Evolutionary conservation across 1,140 invertebrate species (phyloP), one percentile per base, ranked within the genome.

Genomic region (Triops longicaudatus): DNA sequence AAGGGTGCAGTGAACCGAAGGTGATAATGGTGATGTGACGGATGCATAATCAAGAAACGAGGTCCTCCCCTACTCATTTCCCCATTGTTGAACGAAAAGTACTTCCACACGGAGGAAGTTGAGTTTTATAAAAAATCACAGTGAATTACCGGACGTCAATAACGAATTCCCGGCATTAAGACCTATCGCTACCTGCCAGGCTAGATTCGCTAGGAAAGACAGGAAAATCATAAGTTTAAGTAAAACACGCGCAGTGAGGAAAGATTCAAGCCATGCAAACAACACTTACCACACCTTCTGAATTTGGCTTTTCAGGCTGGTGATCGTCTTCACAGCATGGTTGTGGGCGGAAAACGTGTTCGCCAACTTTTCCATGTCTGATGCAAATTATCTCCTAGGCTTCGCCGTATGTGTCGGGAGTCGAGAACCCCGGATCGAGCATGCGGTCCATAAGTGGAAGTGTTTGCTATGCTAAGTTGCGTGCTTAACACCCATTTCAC

Each of bases 401-500:
- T 63, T 63, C 50, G 50, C 50, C 17, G 50, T 63, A 63, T 17
- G 50, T 17, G 50, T 63, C 31, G 31, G 31, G 31, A 37, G 31
- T 37, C 31, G 2, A 63, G 50, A n/a, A 63, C 6, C 22, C 50
- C 14, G 50, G 22, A 63, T 63, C 50, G 50, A 22, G 10, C 50
- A 63, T n/a, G 50, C 50, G 50, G 50, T 17, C 50, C 50, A 63
- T 63, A 63, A 63, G 50, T 63, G 50, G 50, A 63, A n/a, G 22
- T 63, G 50, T 63, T 63, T 22, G 50, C 50, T 63, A 63, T 63
- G 50, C 50, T 63, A 63, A 63, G 50, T 63, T 63, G 50, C 50
- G 50, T 63, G 50, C 50, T 63, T 63, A 63, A 63, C 50, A 63
- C 50, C 50, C 50, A 63, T 63, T 63, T 63, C 50, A 63, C 50